Base-by-base conservation (phyloP, 2,888 invertebrate species). In the Ypsolopha sequella region DNA sequence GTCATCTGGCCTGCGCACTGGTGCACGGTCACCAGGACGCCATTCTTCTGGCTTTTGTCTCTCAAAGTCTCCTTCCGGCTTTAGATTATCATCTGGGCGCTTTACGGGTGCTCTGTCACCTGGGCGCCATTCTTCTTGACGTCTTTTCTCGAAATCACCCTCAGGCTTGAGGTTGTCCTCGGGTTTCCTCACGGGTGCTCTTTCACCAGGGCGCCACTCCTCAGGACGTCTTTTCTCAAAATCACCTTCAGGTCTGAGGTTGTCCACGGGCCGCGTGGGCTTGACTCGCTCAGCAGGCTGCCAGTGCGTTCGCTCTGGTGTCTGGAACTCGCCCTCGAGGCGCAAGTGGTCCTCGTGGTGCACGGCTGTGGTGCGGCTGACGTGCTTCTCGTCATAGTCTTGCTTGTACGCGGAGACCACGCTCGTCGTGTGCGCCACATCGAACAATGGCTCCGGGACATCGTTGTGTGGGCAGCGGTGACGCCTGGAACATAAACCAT, bases 381-480 rank as follows among this genome's bases (percentile, higher is more conserved):
- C 88, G 61, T 88, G 89, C 62, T 91, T 91, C 69, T 89, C 89
- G 65, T 90, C 89, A 76, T 88, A 91, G 66, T 91, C 91, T 62
- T 89, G 87, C 60, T 85, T 85, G 73, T 91, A 91, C 47, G 91
- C 90, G 61, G 90, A 89, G 54, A 88, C 88, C 74, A 88, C 81
- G 72, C 76, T 81, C 65, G 77, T 82, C 69, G 80, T 85, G 71
- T 84, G 85, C 77, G 77, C 84, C 80, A 86, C 87, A 80, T 85
- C 87, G 78, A 87, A 87, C 80, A 86, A 85, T 80, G 87, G 87
- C 81, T 87, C 86, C 73, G 84, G 87, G 80, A 88, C 85, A 74
- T 90, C 89, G 68, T 89, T 90, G 80, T 94, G 95, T 60, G 93
- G 90, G 80, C 95, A 95, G 66, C 93, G 91, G 82, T 95, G 95